Evolutionary conservation across 2,113 vertebrate genomes (phyloP).

Genomic region (Crotalus viridis): DNA sequence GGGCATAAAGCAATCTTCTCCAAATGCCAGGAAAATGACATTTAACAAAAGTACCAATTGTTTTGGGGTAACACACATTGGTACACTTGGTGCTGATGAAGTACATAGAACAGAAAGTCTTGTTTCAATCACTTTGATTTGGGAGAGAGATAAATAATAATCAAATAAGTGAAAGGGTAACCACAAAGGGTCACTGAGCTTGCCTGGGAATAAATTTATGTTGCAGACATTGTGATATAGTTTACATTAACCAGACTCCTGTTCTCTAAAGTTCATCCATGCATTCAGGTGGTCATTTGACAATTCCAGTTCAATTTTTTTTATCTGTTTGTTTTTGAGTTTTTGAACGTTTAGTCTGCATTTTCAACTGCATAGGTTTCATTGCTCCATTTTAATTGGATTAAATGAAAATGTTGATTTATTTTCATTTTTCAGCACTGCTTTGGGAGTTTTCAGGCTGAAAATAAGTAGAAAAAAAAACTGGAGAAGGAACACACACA

Average conservation of each 20-base stretch:
- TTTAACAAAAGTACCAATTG: not conserved
- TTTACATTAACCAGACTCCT: conserved; percentile 54
- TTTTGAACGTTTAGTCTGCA: not conserved
- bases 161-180: conserved; percentile 54
- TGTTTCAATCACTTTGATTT: conserved; percentile 26
- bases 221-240: conserved; percentile 42
- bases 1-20: not conserved
- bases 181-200: conserved; percentile 43
- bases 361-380: not conserved
- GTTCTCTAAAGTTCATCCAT: not conserved
- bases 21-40: conserved; percentile 20
- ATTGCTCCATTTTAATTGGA: not conserved
- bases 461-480: not conserved
- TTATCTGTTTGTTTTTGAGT: not conserved
- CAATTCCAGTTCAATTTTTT: not conserved
- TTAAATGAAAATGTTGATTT: not conserved
- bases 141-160: not conserved
- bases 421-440: conserved; percentile 22
- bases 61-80: conserved; percentile 17
- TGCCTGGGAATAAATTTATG: conserved; percentile 41
- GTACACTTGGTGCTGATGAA: conserved; percentile 12
- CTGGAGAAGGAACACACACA: not conserved
- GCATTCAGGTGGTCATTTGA: not conserved
- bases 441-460: not conserved
- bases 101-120: conserved; percentile 10